phyloP scores from a whole-genome alignment of 1,140 invertebrate species.

The Eriosoma lanigerum region DNA sequence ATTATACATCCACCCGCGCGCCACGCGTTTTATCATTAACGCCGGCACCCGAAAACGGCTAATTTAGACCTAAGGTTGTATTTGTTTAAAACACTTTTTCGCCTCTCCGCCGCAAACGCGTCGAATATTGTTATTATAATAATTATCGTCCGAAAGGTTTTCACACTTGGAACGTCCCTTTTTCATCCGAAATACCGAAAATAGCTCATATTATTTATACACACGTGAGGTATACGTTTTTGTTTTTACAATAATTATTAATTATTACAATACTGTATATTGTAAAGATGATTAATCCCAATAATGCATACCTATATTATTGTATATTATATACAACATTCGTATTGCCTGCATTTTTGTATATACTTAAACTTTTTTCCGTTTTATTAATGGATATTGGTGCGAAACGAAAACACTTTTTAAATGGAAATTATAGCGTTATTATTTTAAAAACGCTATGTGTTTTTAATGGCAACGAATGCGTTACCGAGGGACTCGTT shows the following conservation, averaged over 20 bases:
- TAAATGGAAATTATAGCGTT: constrained; percentile 33
- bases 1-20: no score
- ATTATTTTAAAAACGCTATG: constrained; percentile 35
- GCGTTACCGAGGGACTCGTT: constrained; percentile 17
- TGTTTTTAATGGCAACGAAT: background rate
- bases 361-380: background rate
- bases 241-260: constrained; percentile 34
- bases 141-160: constrained; percentile 31
- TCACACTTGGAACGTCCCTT: constrained; percentile 14
- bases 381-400: constrained; percentile 38
- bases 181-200: background rate
- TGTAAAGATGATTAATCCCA: no score
- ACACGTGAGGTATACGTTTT: background rate
- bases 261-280: no score
- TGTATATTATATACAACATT: background rate
- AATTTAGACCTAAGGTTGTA: constrained; percentile 32
- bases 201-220: background rate
- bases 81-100: constrained; percentile 31
- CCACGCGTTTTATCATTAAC: constrained; percentile 37
- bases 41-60: constrained; percentile 34
- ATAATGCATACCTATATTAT: no score
- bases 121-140: background rate
- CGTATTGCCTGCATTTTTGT: background rate
- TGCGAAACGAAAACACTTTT: constrained; percentile 42
- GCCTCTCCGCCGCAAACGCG: background rate